Base-by-base conservation (phyloP, 2,888 invertebrate species). In the Metalampra italica region DNA sequence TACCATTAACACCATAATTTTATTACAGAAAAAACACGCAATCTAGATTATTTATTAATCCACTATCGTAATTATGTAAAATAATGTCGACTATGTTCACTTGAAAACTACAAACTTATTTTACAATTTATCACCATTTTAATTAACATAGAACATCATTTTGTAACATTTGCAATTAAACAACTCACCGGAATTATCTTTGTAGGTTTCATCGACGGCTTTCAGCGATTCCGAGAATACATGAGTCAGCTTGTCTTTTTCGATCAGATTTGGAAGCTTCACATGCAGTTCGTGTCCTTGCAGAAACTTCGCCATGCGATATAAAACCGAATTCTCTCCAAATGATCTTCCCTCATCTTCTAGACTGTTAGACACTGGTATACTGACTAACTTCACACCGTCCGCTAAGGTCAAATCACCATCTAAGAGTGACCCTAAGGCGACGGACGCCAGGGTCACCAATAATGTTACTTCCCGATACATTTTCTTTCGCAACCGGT, bases 281-380 rank as follows among this genome's bases (percentile, higher is more conserved):
- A 95, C 92, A 65, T 93, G 91, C 12, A 95, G 71, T 68, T 95
- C 95, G 57, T 95, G 94, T 1, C 91, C 93, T 66, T 93, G 91
- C 2, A 95, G 75, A 61, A 95, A 95, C 62, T 91, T 91, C 12
- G 93, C 91, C 63, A 95, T 79, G 9, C 91, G 80, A 7, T 90
- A 92, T 47, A 94, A 57, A 0, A 91, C 70, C 0, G 91, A 84
- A 38, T 91, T 90, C 56, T 91, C 91, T 37, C 87, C 92, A 43
- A 81, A 71, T 48, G 82, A 75, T 55, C 90, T 60, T 41, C 90
- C 75, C 71, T 71, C 92, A 75, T 80, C 90, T 57, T 69, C 87
- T 58, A 73, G 80, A 50, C 79, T 84, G 53, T 91, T 91, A 0
- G 88, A 76, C 42, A 90, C 75, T 40, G 83, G 83, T 50, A 86